Evolutionary conservation across 2,113 vertebrate species (phyloP).

Genomic region (Anolis carolinensis): DNA sequence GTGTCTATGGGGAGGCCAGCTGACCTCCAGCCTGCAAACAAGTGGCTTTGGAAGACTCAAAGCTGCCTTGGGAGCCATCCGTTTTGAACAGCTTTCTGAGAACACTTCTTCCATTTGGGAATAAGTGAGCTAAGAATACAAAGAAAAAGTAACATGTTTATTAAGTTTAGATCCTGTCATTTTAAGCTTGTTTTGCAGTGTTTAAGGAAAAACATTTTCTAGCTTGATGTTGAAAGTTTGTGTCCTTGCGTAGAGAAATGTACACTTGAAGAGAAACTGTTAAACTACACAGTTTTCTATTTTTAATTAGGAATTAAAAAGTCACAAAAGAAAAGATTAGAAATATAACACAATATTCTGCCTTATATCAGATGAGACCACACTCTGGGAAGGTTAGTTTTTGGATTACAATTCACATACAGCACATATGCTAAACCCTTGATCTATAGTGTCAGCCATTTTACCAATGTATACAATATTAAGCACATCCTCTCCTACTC

Average conservation of each 20-base stretch:
- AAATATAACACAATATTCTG: too few relatives aligned
- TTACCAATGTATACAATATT: neutral
- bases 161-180: neutral
- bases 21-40: neutral
- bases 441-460: neutral
- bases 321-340: too few relatives aligned
- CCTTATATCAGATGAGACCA: neutral
- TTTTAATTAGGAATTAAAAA: too few relatives aligned
- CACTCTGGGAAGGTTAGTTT: neutral
- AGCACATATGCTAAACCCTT: too few relatives aligned
- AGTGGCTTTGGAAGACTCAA: neutral
- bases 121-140: neutral
- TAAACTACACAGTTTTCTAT: too few relatives aligned
- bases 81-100: neutral
- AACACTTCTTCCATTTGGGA: neutral
- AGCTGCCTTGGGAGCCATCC: neutral
- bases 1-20: conserved; percentile 12
- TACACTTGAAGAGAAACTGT: too few relatives aligned
- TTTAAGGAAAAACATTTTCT: neutral
- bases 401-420: neutral
- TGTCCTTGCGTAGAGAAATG: too few relatives aligned
- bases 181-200: too few relatives aligned
- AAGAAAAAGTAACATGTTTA: neutral
- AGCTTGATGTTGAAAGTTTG: neutral
- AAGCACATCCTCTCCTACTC: neutral